These are phyloP conservation scores for Scleropages formosus DNA, from an alignment of 2,797 vertebrate genomes.

Conservation along the genomic window DNA sequence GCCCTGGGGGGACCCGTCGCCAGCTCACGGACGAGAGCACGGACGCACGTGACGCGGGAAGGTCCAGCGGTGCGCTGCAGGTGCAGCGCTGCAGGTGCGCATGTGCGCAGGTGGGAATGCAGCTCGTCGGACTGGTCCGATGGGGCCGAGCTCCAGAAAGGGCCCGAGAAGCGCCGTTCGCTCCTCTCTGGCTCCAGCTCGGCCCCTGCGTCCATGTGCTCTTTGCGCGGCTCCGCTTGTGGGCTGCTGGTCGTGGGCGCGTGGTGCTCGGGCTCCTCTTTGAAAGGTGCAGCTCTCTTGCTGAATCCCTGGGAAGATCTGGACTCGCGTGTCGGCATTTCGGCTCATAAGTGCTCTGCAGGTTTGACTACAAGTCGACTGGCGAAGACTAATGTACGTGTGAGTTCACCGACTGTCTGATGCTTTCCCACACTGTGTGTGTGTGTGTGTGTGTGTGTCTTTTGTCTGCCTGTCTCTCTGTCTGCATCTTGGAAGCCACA, in stretches of 20 bases:
- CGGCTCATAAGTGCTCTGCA: background rate
- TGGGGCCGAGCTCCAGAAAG: background rate
- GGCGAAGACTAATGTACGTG: too few species aligned
- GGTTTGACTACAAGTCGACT: background rate
- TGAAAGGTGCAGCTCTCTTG: background rate
- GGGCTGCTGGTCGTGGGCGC: background rate
- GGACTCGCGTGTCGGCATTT: background rate
- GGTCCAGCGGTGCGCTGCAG: too few species aligned
- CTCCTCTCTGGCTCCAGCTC: background rate
- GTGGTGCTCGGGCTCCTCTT: background rate
- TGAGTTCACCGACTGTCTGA: too few species aligned
- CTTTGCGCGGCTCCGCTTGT: background rate
- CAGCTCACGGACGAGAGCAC: too few species aligned
- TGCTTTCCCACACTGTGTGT: too few species aligned
- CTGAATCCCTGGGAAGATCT: background rate
- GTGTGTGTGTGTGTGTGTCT: too few species aligned
- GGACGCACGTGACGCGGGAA: too few species aligned
- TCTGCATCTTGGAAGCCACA: too few species aligned
- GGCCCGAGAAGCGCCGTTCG: background rate
- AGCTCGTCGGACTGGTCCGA: constrained; percentile 15
- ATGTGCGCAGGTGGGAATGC: background rate
- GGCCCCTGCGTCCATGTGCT: background rate
- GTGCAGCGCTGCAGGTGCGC: background rate
- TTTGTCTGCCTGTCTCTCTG: too few species aligned
- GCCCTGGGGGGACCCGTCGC: too few species aligned